A percentile compares a stretch with the other conserved stretches of the same genome.
These are phyloP conservation scores for Hylia prasina DNA, from an alignment of 2,113 vertebrate species.

Conservation along the genomic window DNA sequence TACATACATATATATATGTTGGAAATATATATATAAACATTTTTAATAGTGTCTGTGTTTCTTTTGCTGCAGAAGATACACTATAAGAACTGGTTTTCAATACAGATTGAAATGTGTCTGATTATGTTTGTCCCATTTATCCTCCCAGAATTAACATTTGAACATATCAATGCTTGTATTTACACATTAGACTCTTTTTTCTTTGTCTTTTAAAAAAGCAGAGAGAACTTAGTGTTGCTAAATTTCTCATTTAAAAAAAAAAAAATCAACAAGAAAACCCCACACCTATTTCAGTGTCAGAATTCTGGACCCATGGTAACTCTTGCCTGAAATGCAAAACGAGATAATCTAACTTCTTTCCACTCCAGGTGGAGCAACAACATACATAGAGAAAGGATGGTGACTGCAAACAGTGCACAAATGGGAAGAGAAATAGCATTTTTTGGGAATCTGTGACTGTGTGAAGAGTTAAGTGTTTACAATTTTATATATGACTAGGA, in stretches of 20 bases:
- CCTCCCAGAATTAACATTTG: background rate
- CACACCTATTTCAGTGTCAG: background rate
- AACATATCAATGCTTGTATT: background rate
- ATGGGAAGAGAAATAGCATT: background rate
- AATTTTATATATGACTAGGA: too few species aligned
- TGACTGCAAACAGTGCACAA: background rate
- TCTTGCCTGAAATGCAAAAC: background rate
- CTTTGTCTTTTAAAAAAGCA: background rate
- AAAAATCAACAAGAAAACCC: background rate
- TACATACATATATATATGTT: background rate
- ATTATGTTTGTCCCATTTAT: background rate
- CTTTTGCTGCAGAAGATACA: background rate
- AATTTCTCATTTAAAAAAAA: background rate
- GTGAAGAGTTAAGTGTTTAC: too few species aligned
- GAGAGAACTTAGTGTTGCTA: background rate
- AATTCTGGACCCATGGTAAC: background rate
- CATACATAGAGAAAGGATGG: background rate
- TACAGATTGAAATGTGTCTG: background rate
- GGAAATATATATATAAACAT: background rate
- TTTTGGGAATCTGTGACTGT: background rate
- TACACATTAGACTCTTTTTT: background rate
- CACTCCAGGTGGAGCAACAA: background rate
- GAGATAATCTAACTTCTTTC: slow-evolving; percentile 28
- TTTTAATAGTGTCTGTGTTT: background rate
- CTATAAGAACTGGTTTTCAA: background rate